Evolutionary conservation across 2,888 invertebrate genomes (phyloP).

Genomic region (Eumerus sabulonum): DNA sequence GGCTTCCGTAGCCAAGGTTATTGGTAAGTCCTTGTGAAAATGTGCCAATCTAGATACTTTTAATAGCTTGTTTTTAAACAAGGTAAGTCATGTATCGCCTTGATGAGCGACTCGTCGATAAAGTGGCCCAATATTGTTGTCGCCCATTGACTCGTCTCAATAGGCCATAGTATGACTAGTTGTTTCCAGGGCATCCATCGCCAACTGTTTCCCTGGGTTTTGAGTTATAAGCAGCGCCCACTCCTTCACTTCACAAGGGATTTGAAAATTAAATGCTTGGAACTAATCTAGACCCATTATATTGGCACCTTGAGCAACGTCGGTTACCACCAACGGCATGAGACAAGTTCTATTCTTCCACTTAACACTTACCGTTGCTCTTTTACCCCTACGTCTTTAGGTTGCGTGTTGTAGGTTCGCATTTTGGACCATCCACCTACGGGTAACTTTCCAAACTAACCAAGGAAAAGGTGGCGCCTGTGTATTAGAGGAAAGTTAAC

Average conservation of each 20-base stretch:
- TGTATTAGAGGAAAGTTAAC: slow-evolving; percentile 37
- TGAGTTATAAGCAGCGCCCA: neutral
- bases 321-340: neutral
- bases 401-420: neutral
- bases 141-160: slow-evolving; percentile 29
- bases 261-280: slow-evolving; percentile 12
- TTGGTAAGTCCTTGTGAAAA: too few relatives aligned
- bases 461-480: slow-evolving; percentile 38
- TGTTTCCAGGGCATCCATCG: neutral
- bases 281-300: slow-evolving; percentile 14
- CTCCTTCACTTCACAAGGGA: neutral
- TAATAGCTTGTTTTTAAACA: too few relatives aligned
- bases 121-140: too few relatives aligned
- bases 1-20: too few relatives aligned
- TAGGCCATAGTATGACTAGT: neutral
- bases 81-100: too few relatives aligned
- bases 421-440: slow-evolving; percentile 20
- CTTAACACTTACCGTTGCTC: slow-evolving; percentile 7
- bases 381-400: slow-evolving; percentile 8
- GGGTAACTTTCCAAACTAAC: slow-evolving; percentile 20
- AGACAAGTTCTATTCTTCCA: neutral
- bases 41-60: too few relatives aligned
- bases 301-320: slow-evolving; percentile 5
- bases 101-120: too few relatives aligned
- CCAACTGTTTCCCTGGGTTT: neutral